Evolutionary conservation across 2,113 vertebrate genomes (phyloP), one percentile per base, ranked within the genome.

Genomic region (Burhinus oedicnemus): DNA sequence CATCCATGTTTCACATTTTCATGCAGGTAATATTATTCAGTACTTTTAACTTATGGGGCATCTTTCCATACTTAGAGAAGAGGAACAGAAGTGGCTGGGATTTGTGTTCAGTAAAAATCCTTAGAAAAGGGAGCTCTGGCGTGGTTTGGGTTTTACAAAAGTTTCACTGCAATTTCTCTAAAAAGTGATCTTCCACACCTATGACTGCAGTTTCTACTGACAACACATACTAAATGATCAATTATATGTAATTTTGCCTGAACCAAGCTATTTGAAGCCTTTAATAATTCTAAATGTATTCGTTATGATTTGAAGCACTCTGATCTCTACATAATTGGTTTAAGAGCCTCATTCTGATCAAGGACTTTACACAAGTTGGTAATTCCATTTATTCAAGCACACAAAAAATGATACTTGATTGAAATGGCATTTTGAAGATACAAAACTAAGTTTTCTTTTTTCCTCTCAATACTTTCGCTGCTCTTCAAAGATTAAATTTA

Each of bases 321-420:
- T 87, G 90, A 95, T 95, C 93, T 97, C 83, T 75, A 92, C 86
- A 81, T 97, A 97, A 97, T 96, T 97, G 89, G 54, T 92, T 96
- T 95, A 96, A 97, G 92, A 97, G 90, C 86, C 94, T 96, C 81
- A 91, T 94, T 97, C 86, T 92, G 90, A 97, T 95, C 81, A 92
- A 94, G 91, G 85, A 92, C 93, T 95, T 95, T 45, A 83, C 18
- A 90, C 52, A 87, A 96, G 81, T 91, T 96, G 70, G 72, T 92
- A 97, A 87, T 94, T 95, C 85, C 85, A 95, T 95, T 96, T 95
- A 83, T 96, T 96, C 76, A 79, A 96, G 93, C 61, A 89, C 34
- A 95, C 45, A 94, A 85, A 87, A 96, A 87, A 82, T 72, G 66
- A 88, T 81, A 86, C 93, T 96, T 94, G 91, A 92, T 95, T 94